phyloP scores from a whole-genome alignment of 2,797 vertebrate genomes.

The Bovichtus diacanthus region DNA sequence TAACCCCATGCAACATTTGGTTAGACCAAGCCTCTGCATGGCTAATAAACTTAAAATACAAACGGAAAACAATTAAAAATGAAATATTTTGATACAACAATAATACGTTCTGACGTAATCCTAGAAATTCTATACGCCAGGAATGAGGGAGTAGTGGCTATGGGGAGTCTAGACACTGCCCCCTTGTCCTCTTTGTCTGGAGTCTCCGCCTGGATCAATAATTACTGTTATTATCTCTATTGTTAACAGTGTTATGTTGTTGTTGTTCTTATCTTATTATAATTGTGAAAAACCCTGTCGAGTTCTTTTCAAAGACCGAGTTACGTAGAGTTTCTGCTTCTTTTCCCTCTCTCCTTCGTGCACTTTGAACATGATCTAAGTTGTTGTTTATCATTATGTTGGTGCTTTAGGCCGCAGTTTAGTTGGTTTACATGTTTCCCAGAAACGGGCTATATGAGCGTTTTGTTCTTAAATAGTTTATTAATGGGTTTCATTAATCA shows the following conservation, averaged over 20 bases:
- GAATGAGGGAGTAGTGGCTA: background rate
- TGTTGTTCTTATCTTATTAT: conserved; percentile 2
- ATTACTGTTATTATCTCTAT: conserved; percentile 24
- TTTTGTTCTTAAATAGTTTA: conserved; percentile 32
- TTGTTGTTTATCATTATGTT: background rate
- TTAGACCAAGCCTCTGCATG: background rate
- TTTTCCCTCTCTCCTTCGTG: background rate
- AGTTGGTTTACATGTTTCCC: conserved; percentile 22
- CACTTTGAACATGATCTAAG: background rate
- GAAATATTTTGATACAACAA: background rate
- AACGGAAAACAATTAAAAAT: background rate
- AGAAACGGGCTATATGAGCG: conserved; percentile 10
- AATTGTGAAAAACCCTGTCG: background rate
- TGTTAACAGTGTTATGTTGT: background rate
- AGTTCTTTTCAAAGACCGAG: background rate
- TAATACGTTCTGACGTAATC: background rate
- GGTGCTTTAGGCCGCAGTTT: background rate
- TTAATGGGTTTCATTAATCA: conserved; percentile 44
- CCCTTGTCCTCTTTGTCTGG: conserved; percentile 12
- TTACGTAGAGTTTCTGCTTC: background rate
- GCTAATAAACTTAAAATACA: background rate
- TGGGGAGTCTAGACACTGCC: background rate
- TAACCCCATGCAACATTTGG: background rate
- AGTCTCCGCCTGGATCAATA: conserved; percentile 19
- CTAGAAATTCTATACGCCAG: background rate